These are phyloP conservation scores for Pyrgus malvae DNA, from an alignment of 2,888 invertebrate species.

Conservation along the genomic window DNA sequence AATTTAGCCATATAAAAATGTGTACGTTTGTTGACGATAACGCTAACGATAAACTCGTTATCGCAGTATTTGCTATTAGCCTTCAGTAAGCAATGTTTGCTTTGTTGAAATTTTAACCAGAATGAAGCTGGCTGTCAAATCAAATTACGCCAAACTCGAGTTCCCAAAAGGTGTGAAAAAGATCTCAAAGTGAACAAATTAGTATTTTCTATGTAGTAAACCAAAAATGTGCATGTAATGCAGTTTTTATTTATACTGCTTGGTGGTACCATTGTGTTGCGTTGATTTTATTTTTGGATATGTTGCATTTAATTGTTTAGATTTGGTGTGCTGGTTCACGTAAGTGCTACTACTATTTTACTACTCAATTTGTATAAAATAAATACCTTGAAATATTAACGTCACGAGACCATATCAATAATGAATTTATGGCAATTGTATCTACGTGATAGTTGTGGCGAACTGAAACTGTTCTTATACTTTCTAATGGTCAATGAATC, in stretches of 20 bases:
- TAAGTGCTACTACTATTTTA: too few relatives aligned
- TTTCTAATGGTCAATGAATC: too few relatives aligned
- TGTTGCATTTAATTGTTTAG: too few relatives aligned
- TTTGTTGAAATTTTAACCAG: not conserved
- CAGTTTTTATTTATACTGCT: not conserved
- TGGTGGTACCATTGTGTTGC: too few relatives aligned
- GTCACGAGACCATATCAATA: too few relatives aligned
- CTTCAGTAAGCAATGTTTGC: not conserved
- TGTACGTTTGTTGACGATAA: conserved; percentile 3
- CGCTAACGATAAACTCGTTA: conserved; percentile 9
- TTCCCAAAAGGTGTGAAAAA: conserved; percentile 8
- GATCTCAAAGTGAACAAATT: not conserved
- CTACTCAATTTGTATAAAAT: too few relatives aligned
- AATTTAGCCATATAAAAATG: conserved; percentile 7
- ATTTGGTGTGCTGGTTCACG: too few relatives aligned
- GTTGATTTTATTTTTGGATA: too few relatives aligned
- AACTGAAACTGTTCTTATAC: too few relatives aligned
- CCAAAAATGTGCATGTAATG: not conserved
- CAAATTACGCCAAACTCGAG: not conserved
- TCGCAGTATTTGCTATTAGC: conserved; percentile 1
- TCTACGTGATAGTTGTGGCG: too few relatives aligned
- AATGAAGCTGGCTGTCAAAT: conserved; percentile 5
- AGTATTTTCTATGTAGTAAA: not conserved
- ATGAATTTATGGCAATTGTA: too few relatives aligned
- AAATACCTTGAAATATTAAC: too few relatives aligned